Percentiles rank a stretch among this genome's conserved stretches.
phyloP scores from a whole-genome alignment of 1,140 invertebrate species.

The Sminthurinus signatus region DNA sequence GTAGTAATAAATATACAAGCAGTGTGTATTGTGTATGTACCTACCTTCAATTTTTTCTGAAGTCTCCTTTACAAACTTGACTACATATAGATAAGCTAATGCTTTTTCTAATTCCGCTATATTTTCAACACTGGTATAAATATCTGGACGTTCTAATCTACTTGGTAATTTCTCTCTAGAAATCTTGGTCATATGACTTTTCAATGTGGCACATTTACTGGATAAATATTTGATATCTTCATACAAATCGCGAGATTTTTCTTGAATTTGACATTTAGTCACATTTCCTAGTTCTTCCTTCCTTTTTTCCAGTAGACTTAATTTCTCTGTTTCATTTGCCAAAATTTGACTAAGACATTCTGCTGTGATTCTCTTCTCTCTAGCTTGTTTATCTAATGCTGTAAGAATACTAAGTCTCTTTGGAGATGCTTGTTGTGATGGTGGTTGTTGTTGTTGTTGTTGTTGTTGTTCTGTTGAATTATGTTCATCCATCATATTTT shows the following conservation, averaged over 20 bases:
- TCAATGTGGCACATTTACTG: conserved; percentile 8
- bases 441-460: too few relatives aligned
- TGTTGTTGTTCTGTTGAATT: too few relatives aligned
- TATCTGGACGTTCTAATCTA: conserved; percentile 22
- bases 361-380: conserved; percentile 2
- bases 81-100: conserved; percentile 20
- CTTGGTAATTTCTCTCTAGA: conserved; percentile 29
- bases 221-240: not conserved
- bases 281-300: not conserved
- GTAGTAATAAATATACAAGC: too few relatives aligned
- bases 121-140: conserved; percentile 27
- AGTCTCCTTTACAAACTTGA: conserved; percentile 23
- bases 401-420: too few relatives aligned
- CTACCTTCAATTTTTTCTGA: too few relatives aligned
- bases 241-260: not conserved
- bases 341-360: not conserved
- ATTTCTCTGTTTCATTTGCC: not conserved
- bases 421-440: too few relatives aligned
- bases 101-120: conserved; percentile 24
- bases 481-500: too few relatives aligned
- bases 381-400: not conserved
- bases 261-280: not conserved
- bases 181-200: conserved; percentile 16
- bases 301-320: not conserved
- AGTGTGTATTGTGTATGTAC: too few relatives aligned